These are phyloP conservation scores for Bombylius discolor DNA, from an alignment of 2,888 invertebrate genomes.

Conservation along the genomic window DNA sequence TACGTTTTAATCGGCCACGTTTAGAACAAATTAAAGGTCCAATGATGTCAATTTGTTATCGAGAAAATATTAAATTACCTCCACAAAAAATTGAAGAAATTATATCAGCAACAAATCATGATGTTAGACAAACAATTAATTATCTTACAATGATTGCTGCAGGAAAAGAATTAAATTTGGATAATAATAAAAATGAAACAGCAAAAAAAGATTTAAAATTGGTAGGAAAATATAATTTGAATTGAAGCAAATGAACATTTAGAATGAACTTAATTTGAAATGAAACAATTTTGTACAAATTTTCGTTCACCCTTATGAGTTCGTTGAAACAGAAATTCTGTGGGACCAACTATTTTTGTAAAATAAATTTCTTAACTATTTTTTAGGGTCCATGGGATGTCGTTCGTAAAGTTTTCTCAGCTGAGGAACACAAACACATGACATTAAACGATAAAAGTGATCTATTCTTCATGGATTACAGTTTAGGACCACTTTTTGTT, in stretches of 20 bases:
- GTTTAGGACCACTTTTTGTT: constrained; percentile 88
- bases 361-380: not conserved
- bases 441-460: constrained; percentile 68
- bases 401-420: constrained; percentile 73
- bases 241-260: too few relatives aligned
- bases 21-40: constrained; percentile 84
- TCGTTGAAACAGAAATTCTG: not conserved
- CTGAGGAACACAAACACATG: constrained; percentile 65
- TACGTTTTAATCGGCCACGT: constrained; percentile 72
- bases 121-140: constrained; percentile 87
- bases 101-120: constrained; percentile 77
- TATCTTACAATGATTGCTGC: constrained; percentile 71
- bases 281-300: too few relatives aligned
- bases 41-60: constrained; percentile 81
- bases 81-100: constrained; percentile 68
- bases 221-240: constrained; percentile 24
- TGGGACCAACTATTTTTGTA: not conserved
- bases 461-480: constrained; percentile 96
- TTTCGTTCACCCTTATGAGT: not conserved
- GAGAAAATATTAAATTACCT: constrained; percentile 72
- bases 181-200: constrained; percentile 43
- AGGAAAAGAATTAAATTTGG: constrained; percentile 39
- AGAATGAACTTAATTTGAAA: too few relatives aligned
- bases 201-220: constrained; percentile 74
- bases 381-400: constrained; percentile 87